Conservation (phyloP, 2,888 invertebrate species). For the Dryadula phaetusa region DNA sequence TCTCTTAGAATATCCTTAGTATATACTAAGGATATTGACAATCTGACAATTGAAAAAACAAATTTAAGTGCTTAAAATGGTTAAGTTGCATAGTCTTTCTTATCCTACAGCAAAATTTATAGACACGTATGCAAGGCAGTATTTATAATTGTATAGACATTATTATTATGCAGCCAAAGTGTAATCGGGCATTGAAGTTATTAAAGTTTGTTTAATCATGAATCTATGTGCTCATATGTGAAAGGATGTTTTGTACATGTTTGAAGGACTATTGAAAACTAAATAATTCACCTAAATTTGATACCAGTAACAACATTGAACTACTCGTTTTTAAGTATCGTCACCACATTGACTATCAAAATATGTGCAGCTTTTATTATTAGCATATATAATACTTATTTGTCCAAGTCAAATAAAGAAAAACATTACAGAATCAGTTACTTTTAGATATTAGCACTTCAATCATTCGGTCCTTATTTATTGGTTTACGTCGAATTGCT, state of each 20-base stretch:
- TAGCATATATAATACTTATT: conserved; percentile 14
- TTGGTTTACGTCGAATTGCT: conserved; percentile 5
- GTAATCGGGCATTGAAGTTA: background rate
- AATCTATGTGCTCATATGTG: background rate
- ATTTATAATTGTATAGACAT: background rate
- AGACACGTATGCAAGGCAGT: background rate
- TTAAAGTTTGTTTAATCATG: background rate
- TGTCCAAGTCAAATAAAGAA: conserved; percentile 20
- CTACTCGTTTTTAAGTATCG: background rate
- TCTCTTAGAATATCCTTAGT: no score
- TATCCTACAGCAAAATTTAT: background rate
- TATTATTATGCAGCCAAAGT: background rate
- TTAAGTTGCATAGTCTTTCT: no score
- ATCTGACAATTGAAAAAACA: no score
- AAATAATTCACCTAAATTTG: background rate
- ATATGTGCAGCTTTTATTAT: background rate
- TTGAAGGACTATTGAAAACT: background rate
- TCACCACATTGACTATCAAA: conserved; percentile 8
- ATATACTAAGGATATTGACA: no score
- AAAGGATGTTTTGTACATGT: background rate
- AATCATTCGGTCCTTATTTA: conserved; percentile 26
- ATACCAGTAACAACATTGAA: conserved; percentile 2
- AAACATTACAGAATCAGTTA: conserved; percentile 35
- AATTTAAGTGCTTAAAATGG: no score
- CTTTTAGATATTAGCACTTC: conserved; percentile 30